These are phyloP conservation scores for Epinotia demarniana DNA, from an alignment of 2,888 invertebrate species.

Conservation along the genomic window DNA sequence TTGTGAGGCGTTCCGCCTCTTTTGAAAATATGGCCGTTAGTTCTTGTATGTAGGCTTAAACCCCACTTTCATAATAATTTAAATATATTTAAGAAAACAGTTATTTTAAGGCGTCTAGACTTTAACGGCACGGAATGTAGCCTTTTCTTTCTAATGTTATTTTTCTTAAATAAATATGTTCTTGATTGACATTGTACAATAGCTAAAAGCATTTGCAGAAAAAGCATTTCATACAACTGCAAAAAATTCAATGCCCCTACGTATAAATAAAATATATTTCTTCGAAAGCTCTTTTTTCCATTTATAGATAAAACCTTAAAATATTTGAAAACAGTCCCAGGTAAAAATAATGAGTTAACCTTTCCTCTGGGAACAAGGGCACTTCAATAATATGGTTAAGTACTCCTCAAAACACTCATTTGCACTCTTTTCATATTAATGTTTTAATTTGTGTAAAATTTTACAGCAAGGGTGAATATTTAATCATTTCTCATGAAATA, in stretches of 20 bases:
- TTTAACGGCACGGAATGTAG: too few species aligned
- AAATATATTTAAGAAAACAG: too few species aligned
- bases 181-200: too few species aligned
- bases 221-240: not conserved
- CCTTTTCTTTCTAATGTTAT: too few species aligned
- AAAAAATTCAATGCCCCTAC: not conserved
- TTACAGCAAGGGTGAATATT: conserved; percentile 59
- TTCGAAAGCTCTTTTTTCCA: not conserved
- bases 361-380: conserved; percentile 15
- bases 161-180: too few species aligned
- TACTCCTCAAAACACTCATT: conserved; percentile 15
- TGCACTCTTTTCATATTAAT: conserved; percentile 40
- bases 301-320: not conserved
- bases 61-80: too few species aligned
- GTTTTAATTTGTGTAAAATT: conserved; percentile 48
- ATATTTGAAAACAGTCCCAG: not conserved
- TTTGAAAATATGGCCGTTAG: not conserved
- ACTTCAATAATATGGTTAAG: conserved; percentile 13
- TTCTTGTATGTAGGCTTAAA: not conserved
- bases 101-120: too few species aligned
- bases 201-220: not conserved
- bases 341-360: not conserved
- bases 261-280: not conserved
- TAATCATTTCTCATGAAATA: conserved; percentile 48
- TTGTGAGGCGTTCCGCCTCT: not conserved